phyloP scores from a whole-genome alignment of 2,113 vertebrate genomes.

The Burhinus oedicnemus region DNA sequence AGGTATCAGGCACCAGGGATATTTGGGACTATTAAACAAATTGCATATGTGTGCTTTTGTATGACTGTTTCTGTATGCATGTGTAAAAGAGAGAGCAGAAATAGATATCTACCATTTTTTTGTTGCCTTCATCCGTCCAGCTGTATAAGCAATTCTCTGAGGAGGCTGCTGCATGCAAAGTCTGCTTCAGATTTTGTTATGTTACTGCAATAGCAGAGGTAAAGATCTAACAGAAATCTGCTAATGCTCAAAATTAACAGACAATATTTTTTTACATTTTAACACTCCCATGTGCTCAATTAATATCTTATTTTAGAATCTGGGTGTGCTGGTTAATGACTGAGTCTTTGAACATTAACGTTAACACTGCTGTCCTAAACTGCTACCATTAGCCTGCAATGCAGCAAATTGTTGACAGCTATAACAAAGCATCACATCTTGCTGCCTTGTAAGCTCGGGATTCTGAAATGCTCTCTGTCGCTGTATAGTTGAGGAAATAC shows the following conservation, averaged over 20 bases:
- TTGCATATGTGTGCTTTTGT: background rate
- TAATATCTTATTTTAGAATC: conserved; percentile 15
- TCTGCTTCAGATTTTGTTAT: conserved; percentile 1
- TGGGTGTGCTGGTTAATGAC: background rate
- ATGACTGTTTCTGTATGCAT: background rate
- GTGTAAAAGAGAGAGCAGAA: background rate
- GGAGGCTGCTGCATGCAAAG: conserved; percentile 5
- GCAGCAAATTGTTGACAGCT: conserved; percentile 58
- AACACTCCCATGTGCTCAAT: conserved; percentile 3
- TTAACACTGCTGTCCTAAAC: conserved; percentile 43
- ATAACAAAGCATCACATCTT: conserved; percentile 56
- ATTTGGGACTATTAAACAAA: background rate
- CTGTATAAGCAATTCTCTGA: background rate
- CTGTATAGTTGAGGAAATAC: background rate
- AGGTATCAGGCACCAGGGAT: background rate
- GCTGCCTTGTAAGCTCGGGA: conserved; percentile 6
- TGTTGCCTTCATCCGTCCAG: background rate
- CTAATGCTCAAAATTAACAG: conserved; percentile 14
- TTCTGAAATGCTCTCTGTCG: conserved; percentile 12
- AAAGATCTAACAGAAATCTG: conserved; percentile 16
- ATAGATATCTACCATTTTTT: background rate
- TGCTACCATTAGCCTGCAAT: conserved; percentile 52
- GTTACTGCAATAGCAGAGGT: background rate
- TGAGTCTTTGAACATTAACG: conserved; percentile 12
- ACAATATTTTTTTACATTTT: conserved; percentile 16